These are phyloP conservation scores for Drosophila pegasa DNA, from an alignment of 2,888 invertebrate genomes.

Conservation along the genomic window DNA sequence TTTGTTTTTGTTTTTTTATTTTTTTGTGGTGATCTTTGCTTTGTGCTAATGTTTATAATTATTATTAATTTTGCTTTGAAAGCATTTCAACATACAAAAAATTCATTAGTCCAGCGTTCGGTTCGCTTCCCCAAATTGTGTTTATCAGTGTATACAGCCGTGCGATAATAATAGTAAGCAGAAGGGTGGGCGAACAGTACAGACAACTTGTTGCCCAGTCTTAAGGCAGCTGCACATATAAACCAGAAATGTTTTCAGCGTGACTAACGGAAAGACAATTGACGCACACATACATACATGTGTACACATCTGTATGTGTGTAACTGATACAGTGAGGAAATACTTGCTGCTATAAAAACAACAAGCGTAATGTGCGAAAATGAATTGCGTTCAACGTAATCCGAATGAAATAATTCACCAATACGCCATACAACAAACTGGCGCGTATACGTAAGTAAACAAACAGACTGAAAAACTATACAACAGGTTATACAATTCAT, in stretches of 20 bases:
- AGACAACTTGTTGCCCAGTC: slow-evolving; percentile 54
- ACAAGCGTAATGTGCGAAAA: slow-evolving; percentile 54
- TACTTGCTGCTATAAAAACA: slow-evolving; percentile 54
- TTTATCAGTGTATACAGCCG: slow-evolving; percentile 41
- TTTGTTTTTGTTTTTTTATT: not conserved
- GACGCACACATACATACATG: slow-evolving; percentile 14
- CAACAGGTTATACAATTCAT: slow-evolving; percentile 77
- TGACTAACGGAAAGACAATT: slow-evolving; percentile 66
- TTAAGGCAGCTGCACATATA: slow-evolving; percentile 58
- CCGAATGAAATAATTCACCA: slow-evolving; percentile 62
- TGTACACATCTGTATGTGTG: slow-evolving; percentile 12
- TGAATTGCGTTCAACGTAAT: slow-evolving; percentile 59
- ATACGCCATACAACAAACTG: slow-evolving; percentile 41
- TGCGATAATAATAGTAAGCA: slow-evolving; percentile 34
- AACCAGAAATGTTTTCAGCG: slow-evolving; percentile 56
- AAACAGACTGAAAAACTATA: slow-evolving; percentile 57
- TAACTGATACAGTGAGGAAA: slow-evolving; percentile 70
- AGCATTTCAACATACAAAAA: slow-evolving; percentile 16
- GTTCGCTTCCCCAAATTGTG: slow-evolving; percentile 38
- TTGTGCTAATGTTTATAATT: slow-evolving; percentile 42
- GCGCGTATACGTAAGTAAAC: slow-evolving; percentile 59
- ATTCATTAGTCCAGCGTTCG: slow-evolving; percentile 21
- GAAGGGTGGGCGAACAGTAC: slow-evolving; percentile 12
- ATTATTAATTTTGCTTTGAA: slow-evolving; percentile 44
- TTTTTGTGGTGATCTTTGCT: slow-evolving; percentile 11